Conservation (phyloP, 2,113 vertebrate species). For the Hydrochoerus hydrochaeris region DNA sequence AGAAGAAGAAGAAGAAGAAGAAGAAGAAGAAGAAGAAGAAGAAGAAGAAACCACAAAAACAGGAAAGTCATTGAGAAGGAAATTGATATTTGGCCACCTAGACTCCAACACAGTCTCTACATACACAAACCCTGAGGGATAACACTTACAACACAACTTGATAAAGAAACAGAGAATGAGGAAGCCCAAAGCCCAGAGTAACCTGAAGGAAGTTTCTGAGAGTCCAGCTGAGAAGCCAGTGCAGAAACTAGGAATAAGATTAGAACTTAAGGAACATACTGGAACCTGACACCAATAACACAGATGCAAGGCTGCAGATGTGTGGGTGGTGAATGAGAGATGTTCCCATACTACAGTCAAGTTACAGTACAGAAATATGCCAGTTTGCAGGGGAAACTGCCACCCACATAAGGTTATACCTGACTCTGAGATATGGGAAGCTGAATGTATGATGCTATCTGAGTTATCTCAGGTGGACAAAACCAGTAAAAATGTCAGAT, state of each 20-base stretch:
- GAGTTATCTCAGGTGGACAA: background rate
- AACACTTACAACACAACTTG: background rate
- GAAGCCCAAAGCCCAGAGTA: background rate
- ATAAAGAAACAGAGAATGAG: background rate
- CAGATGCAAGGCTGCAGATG: background rate
- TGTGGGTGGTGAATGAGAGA: background rate
- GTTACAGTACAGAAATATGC: background rate
- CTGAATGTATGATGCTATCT: background rate
- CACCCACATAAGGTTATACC: background rate
- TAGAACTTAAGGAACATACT: background rate
- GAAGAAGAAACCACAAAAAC: background rate
- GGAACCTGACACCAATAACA: background rate
- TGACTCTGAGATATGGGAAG: background rate
- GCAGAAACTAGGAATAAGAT: background rate
- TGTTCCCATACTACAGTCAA: background rate
- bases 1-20: too few species aligned
- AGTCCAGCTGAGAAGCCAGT: background rate
- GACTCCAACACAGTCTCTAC: background rate
- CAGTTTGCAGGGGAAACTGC: background rate
- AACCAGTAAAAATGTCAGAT: background rate
- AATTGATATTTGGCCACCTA: background rate
- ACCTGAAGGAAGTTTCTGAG: background rate
- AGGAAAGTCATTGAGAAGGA: background rate
- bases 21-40: rapidly evolving
- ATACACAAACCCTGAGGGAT: background rate